Evolutionary conservation across 2,888 invertebrate species (phyloP), one percentile per base, ranked within the genome.

Genomic region (Drosophila borealis): DNA sequence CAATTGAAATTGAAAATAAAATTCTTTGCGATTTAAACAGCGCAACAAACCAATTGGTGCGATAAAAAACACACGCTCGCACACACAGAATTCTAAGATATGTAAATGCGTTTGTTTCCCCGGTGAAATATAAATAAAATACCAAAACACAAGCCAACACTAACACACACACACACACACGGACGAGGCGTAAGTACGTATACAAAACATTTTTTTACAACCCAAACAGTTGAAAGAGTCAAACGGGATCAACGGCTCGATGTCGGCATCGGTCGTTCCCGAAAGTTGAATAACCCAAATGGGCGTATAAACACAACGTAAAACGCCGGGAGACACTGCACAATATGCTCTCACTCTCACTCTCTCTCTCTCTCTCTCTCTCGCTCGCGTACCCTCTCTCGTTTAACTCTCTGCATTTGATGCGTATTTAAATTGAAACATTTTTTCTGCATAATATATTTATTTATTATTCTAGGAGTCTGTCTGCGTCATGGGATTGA

Each of bases 211-310:
- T 45, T 13, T 39, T 21, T 39, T 37, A 67, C 74, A 70, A 73
- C 63, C 74, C 71, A 81, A 80, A 70, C 80, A 80, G 84, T 84
- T 78, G 71, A 25, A 82, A 82, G 71, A 85, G 83, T 74, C 87
- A 87, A 81, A 84, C 83, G 83, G 83, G 83, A 84, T 84, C 83
- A 84, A 84, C 73, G 83, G 79, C 86, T 82, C 82, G 71, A 34
- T 71, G 51, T 39, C 41, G 60, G 64, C 71, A 48, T 61, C 78
- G 78, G 42, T 63, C 80, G 68, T 82, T 83, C 83, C 78, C 87
- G 74, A 81, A 81, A 85, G 84, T 85, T 85, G 88, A 85, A 85
- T 85, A 85, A 85, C 84, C 84, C 80, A 88, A 81, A 85, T 86
- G 88, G 82, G 76, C 85, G 78, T 80, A 83, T 83, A 86, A 86